Base-by-base conservation (phyloP, 2,888 invertebrate species). In the Anodontia alba region DNA sequence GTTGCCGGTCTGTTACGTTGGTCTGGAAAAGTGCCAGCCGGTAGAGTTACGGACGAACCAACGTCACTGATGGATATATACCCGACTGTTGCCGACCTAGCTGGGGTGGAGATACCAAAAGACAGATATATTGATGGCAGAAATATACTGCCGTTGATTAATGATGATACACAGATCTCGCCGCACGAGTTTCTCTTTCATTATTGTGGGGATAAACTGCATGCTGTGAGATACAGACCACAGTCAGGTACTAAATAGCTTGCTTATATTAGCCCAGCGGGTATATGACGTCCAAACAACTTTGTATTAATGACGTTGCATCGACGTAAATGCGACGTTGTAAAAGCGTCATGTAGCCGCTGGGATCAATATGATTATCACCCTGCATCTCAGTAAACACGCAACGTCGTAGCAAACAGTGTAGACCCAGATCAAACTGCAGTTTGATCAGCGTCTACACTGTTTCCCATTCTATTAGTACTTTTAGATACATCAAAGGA, bases 11-110 rank as follows among this genome's bases (percentile, higher is more conserved):
- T 93, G 17, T 80, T 93, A 29, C 84, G 90, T 38, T 95, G 93
- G 92, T 93, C 94, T 8, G 90, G 88, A 2, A 78, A 79, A 17
- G 76, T 94, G 15, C 83, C 90, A 15, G 76, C 89, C 12, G 91
- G 90, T n/a, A 74, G 70, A 7, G 89, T 87, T 2, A 87, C 92
- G 10, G 84, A 91, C 67, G 90, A 88, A 69, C 90, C 93, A 1
- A 94, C 94, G 1, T 91, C 90, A 43, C 90, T 91, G 69, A 94
- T 95, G 94, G 95, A 95, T 86, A 77, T 95, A 26, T 91, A 92
- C 54, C 92, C 94, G 2, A 93, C 94, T 0, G 78, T 95, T 0
- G 86, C 91, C 31, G 81, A 90, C 7, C 69, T 93, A 20, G 88
- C 90, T 31, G 87, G 88, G 3, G 84, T 86, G 17, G 49, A 85